Base-by-base conservation (phyloP, 2,113 vertebrate genomes). In the Epinephelus cyanopodus region DNA sequence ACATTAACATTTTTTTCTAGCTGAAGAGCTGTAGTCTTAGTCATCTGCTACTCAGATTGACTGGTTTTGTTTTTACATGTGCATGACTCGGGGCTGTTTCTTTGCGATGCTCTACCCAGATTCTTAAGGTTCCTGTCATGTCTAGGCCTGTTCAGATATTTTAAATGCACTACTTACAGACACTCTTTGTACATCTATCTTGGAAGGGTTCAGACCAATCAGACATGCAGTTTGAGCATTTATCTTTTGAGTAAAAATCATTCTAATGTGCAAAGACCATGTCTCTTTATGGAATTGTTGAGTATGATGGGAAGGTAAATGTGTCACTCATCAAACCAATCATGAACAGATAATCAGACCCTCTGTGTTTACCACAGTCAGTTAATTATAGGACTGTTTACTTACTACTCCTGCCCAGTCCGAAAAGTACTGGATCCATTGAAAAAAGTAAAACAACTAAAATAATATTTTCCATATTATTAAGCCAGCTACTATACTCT, bases 71-170 rank as follows among this genome's bases (percentile, higher is more conserved):
- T n/a, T 58, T 76, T 68, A 64, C 72, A 74, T 61, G 62, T 62
- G 47, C 4, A 3, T 19, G 50, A 64, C 23, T 57, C 42, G 33
- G 47, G 52, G 53, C 27, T 33, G 42, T 50, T 60, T n/a, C 12
- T 77, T 13, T 27, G 50, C 2, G 18, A 23, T 25, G 57, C 63
- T 39, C 42, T 52, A 17, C 48, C 45, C 47, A 79, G 81, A 87
- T 87, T 87, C 67, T 70, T 87, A 53, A 77, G 63, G 15, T 79
- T 85, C 58, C 57, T 80, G 48, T 56, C 79, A 52, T 52, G 85
- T 82, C 53, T 23, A 61, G 52, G n/a, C 85, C 47, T 57, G 75
- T 85, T 52, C 63, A 52, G 37, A 17, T 3, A 17, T 56, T 75
- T 67, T 1, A 72, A 63, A 58, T 42, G n/a, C 33, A 19, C 45